Conservation (phyloP, 2,113 vertebrate species). For the Sorex araneus region DNA sequence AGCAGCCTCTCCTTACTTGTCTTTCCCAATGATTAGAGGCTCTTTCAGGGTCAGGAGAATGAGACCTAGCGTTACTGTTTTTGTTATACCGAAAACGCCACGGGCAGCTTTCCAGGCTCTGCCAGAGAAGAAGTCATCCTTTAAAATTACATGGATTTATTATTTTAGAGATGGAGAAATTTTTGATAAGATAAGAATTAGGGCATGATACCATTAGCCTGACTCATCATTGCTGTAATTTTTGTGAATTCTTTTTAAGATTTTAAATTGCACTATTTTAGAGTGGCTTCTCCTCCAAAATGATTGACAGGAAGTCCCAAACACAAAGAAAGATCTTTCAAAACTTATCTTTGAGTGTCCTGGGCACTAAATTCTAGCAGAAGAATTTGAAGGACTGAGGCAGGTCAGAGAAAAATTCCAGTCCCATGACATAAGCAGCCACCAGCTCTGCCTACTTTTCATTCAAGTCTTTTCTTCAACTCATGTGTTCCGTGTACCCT, state of each 20-base stretch:
- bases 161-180: background rate
- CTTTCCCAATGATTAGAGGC: too few species aligned
- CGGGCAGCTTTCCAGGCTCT: too few species aligned
- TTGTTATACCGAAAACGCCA: too few species aligned
- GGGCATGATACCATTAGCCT: background rate
- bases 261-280: conserved; percentile 51
- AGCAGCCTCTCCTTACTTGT: too few species aligned
- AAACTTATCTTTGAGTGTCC: background rate
- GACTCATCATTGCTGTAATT: background rate
- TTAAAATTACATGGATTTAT: background rate
- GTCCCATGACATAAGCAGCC: background rate
- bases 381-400: background rate
- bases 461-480: conserved; percentile 19
- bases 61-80: too few species aligned
- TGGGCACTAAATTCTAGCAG: conserved; percentile 21
- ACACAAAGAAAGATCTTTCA: conserved; percentile 17
- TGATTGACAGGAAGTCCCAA: background rate
- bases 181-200: background rate
- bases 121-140: background rate
- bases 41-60: too few species aligned
- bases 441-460: conserved; percentile 25
- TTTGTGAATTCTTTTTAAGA: background rate
- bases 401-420: conserved; percentile 48
- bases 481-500: background rate
- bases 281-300: background rate